Evolutionary conservation across 2,113 vertebrate genomes (phyloP), one percentile per base, ranked within the genome.

Genomic region (Nerophis ophidion): DNA sequence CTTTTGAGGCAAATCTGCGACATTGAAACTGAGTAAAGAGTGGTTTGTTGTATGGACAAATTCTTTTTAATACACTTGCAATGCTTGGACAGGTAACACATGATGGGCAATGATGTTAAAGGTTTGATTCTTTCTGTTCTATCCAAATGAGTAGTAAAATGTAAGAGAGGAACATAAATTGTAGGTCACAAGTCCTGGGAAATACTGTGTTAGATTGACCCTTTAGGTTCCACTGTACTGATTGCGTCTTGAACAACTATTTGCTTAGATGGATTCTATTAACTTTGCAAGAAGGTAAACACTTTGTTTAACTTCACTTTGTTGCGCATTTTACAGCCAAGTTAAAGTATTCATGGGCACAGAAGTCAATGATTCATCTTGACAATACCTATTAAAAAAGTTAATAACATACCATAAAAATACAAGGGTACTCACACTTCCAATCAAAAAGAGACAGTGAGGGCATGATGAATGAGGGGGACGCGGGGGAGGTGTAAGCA

Each of bases 381-480:
- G 38, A 56, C 9, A 63, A 54, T 5, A 10, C 15, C 14, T 66
- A 52, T 34, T 57, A 58, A 68, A 36, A 15, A 52, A 45, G 71
- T 74, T 19, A 7, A 14, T 5, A 48, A 7, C 26, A 6, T 33
- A 9, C 19, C 45, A 72, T 61, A 75, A 67, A 77, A 69, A 79
- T 44, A 51, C 34, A 68, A n/a, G 54, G n/a, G 49, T 7, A 53
- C 13, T 52, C 8, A 38, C 35, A 7, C 7, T 54, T 56, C 26
- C 10, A 53, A 57, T 66, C 36, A 42, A 74, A 66, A 44, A 58
- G 33, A 9, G 53, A 66, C 48, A 12, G 0, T 53, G 66, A 54
- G 5, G 57, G 14, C 10, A 14, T 50, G 61, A 48, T 66, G 72
- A 72, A 68, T 36, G 6, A 4, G 17, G 59, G 63, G 60, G n/a